A percentile compares a stretch with the other conserved stretches of the same genome.
These are phyloP conservation scores for Steromphala cineraria DNA, from an alignment of 2,888 invertebrate species.

Conservation along the genomic window DNA sequence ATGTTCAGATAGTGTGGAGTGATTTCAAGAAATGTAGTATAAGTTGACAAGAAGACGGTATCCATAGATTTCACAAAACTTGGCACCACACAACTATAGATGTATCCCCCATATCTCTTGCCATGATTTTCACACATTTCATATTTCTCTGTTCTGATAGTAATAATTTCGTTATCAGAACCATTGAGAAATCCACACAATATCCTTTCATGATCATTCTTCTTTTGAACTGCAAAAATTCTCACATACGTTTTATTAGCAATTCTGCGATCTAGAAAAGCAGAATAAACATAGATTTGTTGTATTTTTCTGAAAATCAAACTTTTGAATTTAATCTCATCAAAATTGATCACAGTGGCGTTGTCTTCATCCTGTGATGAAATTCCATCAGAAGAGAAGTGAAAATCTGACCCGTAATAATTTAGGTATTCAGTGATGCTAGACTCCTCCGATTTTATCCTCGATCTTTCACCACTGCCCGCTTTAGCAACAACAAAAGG, in stretches of 20 bases:
- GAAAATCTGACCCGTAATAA: not conserved
- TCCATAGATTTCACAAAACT: constrained; percentile 19
- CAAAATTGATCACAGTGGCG: not conserved
- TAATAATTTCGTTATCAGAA: constrained; percentile 25
- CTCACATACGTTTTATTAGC: constrained; percentile 37
- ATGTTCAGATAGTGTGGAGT: constrained; percentile 19
- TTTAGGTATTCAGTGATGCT: not conserved
- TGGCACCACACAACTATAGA: constrained; percentile 66
- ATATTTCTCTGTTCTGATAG: constrained; percentile 46
- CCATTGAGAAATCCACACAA: constrained; percentile 47
- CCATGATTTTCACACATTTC: constrained; percentile 74
- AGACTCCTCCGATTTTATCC: too few relatives aligned
- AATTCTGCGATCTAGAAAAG: constrained; percentile 56
- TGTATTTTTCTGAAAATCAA: constrained; percentile 27
- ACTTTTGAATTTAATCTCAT: not conserved
- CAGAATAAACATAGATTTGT: constrained; percentile 52
- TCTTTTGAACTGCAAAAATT: constrained; percentile 50
- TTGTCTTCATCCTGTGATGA: not conserved
- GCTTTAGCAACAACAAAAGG: too few relatives aligned
- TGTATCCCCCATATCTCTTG: constrained; percentile 69
- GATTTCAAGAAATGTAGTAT: constrained; percentile 31
- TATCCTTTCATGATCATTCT: constrained; percentile 39
- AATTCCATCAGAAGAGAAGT: not conserved
- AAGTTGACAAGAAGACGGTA: not conserved
- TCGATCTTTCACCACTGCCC: too few relatives aligned